Evolutionary conservation across 1,140 invertebrate species (phyloP), one percentile per base, ranked within the genome.

Genomic region (Coboldia fuscipes): DNA sequence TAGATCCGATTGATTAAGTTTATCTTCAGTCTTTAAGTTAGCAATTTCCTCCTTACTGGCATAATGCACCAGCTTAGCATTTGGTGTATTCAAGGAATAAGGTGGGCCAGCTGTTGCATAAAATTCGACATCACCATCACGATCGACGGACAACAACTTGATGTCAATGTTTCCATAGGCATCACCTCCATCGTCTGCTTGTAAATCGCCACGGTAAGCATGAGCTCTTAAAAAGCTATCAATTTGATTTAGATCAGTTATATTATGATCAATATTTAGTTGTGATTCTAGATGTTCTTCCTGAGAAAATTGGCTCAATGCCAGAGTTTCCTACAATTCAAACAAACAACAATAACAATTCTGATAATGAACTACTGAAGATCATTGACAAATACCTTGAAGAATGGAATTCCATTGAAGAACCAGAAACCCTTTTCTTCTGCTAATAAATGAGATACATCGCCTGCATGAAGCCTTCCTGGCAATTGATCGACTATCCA

Each of bases 401-500:
- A 79, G 45, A 73, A 75, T 22, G 85, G 78, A 39, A 75, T 57
- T 42, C 89, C 89, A 45, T 80, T 81, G 32, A 70, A 76, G 32
- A 77, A 65, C 69, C 82, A 78, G 42, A 78, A 86, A 1, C 66
- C 62, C 35, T 70, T 65, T 19, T 68, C 57, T 2, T 63, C 37
- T 2, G 16, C 28, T 4, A 51, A 46, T 16, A 93, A 63, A 30
- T 70, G 52, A 0, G 82, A 79, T 19, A 76, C 56, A 56, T 93
- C 84, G 18, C 61, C 60, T 4, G 61, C 58, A 21, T 65, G 60
- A 10, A 69, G 62, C 4, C 66, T 56, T 15, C 69, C 74, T 22
- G 83, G 80, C 17, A 86, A 59, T 52, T 94, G 88, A 54, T 94
- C 88, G 3, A 83, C 54, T 21, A 92, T 61, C 64, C 71, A 76